Evolutionary conservation across 2,888 invertebrate species (phyloP).

Genomic region (Acleris laterana): DNA sequence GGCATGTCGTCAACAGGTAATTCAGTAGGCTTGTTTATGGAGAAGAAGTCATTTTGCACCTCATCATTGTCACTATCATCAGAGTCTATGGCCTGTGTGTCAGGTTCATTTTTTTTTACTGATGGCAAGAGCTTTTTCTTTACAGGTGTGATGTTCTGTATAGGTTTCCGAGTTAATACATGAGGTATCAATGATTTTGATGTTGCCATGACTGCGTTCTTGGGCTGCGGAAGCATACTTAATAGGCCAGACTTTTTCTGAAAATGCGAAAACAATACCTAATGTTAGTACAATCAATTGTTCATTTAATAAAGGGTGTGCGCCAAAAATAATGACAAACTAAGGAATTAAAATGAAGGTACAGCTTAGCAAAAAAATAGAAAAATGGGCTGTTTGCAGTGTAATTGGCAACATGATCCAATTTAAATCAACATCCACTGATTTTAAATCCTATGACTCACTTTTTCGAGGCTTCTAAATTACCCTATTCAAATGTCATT

Average conservation of each 20-base stretch:
- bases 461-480: too few species aligned
- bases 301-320: too few species aligned
- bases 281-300: too few species aligned
- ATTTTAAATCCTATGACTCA: too few species aligned
- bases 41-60: conserved; percentile 81
- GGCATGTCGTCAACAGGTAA: conserved; percentile 65
- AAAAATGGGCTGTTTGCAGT: too few species aligned
- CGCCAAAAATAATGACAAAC: too few species aligned
- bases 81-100: conserved; percentile 56
- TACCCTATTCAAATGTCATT: too few species aligned
- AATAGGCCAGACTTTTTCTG: conserved; percentile 88
- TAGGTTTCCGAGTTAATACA: conserved; percentile 73
- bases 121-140: conserved; percentile 56
- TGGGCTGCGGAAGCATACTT: conserved; percentile 88
- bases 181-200: conserved; percentile 75
- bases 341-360: too few species aligned
- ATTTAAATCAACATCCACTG: too few species aligned
- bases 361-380: too few species aligned
- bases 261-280: conserved; percentile 37
- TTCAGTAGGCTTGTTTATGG: conserved; percentile 77
- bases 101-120: conserved; percentile 52
- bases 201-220: conserved; percentile 65
- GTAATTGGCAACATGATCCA: too few species aligned
- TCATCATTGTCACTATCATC: conserved; percentile 81
- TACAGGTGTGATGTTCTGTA: conserved; percentile 49